Percentiles rank a stretch among this genome's conserved stretches.
Evolutionary conservation across 2,888 invertebrate genomes (phyloP).

Genomic region (Entomobrya multifasciata): DNA sequence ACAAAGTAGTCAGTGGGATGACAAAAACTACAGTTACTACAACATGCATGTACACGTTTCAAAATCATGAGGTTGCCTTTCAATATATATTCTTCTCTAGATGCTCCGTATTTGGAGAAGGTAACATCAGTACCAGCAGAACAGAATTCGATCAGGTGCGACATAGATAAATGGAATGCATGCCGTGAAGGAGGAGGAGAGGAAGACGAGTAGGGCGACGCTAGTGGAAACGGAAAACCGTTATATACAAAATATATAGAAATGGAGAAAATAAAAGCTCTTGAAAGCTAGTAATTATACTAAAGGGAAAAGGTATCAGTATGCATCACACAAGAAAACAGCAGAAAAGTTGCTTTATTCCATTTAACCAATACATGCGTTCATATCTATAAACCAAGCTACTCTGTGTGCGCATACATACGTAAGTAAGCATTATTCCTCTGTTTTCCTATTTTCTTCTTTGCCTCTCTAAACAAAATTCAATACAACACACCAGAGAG

Average conservation of each 20-base stretch:
- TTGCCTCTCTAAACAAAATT: background rate
- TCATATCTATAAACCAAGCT: too few species aligned
- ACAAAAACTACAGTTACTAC: too few species aligned
- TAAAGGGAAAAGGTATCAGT: constrained; percentile 59
- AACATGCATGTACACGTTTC: background rate
- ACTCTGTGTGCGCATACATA: too few species aligned
- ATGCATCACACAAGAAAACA: constrained; percentile 42
- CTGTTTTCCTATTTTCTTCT: background rate
- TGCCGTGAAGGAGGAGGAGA: constrained; percentile 46
- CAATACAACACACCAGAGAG: constrained; percentile 40
- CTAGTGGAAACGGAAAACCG: constrained; percentile 14
- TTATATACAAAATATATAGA: constrained; percentile 23
- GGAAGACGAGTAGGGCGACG: constrained; percentile 11
- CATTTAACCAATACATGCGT: constrained; percentile 9
- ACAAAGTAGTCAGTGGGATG: too few species aligned
- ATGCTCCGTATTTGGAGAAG: background rate
- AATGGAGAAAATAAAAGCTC: constrained; percentile 51
- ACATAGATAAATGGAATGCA: constrained; percentile 66
- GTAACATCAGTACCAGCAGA: background rate
- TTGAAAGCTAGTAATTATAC: constrained; percentile 68
- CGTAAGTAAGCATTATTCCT: too few species aligned
- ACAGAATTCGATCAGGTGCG: constrained; percentile 67
- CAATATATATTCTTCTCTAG: too few species aligned
- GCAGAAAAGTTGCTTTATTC: constrained; percentile 4
- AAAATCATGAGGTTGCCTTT: constrained; percentile 42